These are phyloP conservation scores for Andrena cerasifolii DNA, from an alignment of 1,140 invertebrate species.

Conservation along the genomic window DNA sequence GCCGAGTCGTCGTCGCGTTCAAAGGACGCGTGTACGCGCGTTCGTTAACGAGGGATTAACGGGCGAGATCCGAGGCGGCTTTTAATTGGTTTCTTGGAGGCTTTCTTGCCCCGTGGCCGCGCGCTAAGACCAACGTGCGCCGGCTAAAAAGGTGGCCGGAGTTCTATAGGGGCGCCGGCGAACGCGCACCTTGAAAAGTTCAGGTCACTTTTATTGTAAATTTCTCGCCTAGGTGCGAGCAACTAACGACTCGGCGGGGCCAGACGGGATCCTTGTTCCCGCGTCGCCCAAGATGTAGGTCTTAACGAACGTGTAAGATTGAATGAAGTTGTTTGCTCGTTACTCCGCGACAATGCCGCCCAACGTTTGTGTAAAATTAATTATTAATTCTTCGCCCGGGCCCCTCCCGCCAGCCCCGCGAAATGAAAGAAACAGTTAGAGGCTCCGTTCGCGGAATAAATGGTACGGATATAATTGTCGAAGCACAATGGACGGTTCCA, in stretches of 20 bases:
- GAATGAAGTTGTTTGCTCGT: conserved; percentile 40
- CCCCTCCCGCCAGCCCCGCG: not conserved
- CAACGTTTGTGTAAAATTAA: conserved; percentile 48
- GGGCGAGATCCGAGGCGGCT: not conserved
- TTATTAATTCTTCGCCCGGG: conserved; percentile 36
- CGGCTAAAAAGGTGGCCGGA: not conserved
- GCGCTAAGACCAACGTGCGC: not conserved
- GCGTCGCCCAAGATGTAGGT: conserved; percentile 29
- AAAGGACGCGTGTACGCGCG: not conserved
- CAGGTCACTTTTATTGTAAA: conserved; percentile 42
- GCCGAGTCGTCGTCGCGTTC: not conserved
- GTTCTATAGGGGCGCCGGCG: conserved; percentile 2
- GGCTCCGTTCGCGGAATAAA: conserved; percentile 51
- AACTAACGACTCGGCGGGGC: conserved; percentile 8
- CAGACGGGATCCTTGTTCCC: not conserved
- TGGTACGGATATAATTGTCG: conserved; percentile 51
- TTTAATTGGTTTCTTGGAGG: conserved; percentile 47
- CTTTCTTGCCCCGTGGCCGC: conserved; percentile 7
- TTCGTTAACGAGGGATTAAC: conserved; percentile 18
- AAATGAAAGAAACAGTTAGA: conserved; percentile 46
- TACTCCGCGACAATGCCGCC: conserved; percentile 33
- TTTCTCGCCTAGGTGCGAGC: conserved; percentile 20
- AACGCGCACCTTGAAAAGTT: not conserved
- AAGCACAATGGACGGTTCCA: conserved; percentile 32
- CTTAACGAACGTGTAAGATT: conserved; percentile 50